Conservation (phyloP, 2,113 vertebrate genomes). For the Dascyllus trimaculatus region DNA sequence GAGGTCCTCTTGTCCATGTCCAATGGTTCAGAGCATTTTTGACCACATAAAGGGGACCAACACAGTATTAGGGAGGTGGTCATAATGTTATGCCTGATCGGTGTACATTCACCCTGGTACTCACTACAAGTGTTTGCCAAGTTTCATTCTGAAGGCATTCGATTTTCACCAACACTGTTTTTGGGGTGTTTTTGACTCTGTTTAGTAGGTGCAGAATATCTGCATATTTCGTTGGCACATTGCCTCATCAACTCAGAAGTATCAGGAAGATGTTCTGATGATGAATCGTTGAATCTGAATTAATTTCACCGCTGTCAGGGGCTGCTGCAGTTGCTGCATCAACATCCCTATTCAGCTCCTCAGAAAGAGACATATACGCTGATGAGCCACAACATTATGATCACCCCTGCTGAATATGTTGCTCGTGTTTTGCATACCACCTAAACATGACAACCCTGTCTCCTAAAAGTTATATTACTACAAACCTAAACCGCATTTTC, state of each 20-base stretch:
- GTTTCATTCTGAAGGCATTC: neutral
- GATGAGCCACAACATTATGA: neutral
- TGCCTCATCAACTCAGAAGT: neutral
- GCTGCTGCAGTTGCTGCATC: neutral
- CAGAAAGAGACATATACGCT: neutral
- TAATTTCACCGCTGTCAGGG: neutral
- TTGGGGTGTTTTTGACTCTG: conserved; percentile 17
- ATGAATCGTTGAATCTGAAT: neutral
- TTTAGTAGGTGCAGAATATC: neutral
- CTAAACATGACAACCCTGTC: neutral
- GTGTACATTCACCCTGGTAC: too few relatives aligned
- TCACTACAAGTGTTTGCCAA: neutral
- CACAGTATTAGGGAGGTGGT: too few relatives aligned
- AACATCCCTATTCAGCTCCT: neutral
- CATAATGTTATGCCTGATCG: too few relatives aligned
- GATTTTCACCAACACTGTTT: neutral
- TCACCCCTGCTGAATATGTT: neutral
- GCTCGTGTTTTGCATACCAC: neutral
- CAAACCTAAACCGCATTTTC: too few relatives aligned
- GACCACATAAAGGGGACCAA: too few relatives aligned
- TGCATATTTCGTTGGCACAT: neutral
- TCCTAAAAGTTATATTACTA: neutral
- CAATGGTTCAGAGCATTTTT: too few relatives aligned
- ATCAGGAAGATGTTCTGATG: neutral
- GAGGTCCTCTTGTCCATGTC: too few relatives aligned